Percentiles rank a stretch among this genome's conserved stretches.
Evolutionary conservation across 92 coral and sea anemone genomes (phyloP).

Genomic region (Zoanthus gigantus): DNA sequence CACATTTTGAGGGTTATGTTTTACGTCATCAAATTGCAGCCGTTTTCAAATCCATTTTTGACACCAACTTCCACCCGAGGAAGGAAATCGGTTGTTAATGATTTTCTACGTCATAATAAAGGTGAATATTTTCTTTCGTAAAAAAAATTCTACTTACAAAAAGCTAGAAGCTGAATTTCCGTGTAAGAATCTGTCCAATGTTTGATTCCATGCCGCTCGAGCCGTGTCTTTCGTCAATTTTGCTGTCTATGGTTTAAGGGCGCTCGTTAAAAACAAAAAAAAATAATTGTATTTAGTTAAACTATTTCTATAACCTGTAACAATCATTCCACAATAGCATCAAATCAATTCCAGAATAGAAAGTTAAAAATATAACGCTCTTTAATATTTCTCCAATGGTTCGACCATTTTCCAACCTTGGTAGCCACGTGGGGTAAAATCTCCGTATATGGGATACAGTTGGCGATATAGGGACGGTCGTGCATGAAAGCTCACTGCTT

Average conservation of each 20-base stretch:
- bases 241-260: neutral
- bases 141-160: neutral
- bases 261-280: neutral
- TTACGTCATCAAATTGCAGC: too few relatives aligned
- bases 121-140: neutral
- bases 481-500: slow-evolving; percentile 7
- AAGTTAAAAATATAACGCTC: neutral
- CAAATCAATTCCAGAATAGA: neutral
- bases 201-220: neutral
- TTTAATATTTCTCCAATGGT: neutral
- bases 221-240: neutral
- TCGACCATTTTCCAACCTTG: neutral
- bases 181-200: neutral
- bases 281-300: neutral
- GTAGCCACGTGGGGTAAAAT: neutral
- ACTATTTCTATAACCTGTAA: neutral
- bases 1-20: too few relatives aligned
- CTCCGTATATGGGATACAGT: slow-evolving; percentile 20
- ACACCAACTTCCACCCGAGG: neutral
- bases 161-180: neutral
- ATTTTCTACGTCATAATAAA: neutral
- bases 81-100: neutral
- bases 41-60: neutral
- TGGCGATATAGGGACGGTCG: slow-evolving; percentile 30
- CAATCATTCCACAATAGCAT: neutral